These are phyloP conservation scores for Dryobotodes eremita DNA, from an alignment of 2,888 invertebrate species.

Conservation along the genomic window DNA sequence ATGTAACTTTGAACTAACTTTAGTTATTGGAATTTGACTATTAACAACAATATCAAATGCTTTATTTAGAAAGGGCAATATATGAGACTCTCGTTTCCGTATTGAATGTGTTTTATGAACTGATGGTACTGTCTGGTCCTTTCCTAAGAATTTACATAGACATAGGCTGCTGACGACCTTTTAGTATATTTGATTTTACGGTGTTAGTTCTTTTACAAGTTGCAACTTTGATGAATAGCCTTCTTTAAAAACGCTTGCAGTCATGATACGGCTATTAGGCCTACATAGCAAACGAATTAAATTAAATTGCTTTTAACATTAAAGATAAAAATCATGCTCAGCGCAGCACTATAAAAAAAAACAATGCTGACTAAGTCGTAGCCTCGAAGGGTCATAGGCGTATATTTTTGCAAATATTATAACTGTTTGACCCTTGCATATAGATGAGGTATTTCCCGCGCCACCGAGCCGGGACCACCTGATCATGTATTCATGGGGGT, in stretches of 20 bases:
- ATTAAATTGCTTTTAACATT: slow-evolving; percentile 11
- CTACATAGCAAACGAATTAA: background rate
- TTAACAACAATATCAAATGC: background rate
- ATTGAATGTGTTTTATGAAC: background rate
- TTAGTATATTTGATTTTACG: too few relatives aligned
- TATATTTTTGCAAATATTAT: slow-evolving; percentile 79
- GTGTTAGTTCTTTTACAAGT: too few relatives aligned
- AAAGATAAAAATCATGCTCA: slow-evolving; percentile 31
- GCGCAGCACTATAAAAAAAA: slow-evolving; percentile 57
- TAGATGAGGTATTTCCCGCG: slow-evolving; percentile 84
- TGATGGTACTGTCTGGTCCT: background rate
- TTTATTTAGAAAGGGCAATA: background rate
- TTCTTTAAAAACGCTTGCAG: background rate
- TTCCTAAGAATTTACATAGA: too few relatives aligned
- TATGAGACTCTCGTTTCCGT: background rate
- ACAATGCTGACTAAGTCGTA: slow-evolving; percentile 63
- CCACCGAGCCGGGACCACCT: slow-evolving; percentile 72
- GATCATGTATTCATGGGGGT: slow-evolving; percentile 87
- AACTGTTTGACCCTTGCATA: slow-evolving; percentile 85
- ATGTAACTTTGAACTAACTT: background rate
- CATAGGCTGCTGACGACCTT: too few relatives aligned
- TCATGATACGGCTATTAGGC: background rate
- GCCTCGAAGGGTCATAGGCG: slow-evolving; percentile 36
- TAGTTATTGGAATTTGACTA: background rate
- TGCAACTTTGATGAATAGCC: background rate